Evolutionary conservation across 1,140 invertebrate species (phyloP).

Genomic region (Nephotettix cincticeps): DNA sequence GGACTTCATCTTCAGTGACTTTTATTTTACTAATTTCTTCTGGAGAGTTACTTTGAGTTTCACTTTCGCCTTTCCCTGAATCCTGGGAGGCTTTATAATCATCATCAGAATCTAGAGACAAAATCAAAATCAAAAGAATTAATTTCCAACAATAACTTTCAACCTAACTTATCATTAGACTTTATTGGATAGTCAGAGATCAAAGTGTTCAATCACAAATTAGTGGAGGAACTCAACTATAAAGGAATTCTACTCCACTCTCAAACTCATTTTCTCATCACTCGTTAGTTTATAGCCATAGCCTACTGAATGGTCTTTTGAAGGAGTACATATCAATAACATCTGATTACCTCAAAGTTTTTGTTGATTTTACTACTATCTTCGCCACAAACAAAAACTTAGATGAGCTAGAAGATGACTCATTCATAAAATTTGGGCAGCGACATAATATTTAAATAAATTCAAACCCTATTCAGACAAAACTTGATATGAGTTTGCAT

Average conservation of each 20-base stretch:
- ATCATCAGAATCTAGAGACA: not conserved
- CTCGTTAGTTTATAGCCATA: not conserved
- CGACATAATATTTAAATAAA: not conserved
- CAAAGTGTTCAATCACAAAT: slow-evolving; percentile 11
- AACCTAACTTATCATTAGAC: not conserved
- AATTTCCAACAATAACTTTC: not conserved
- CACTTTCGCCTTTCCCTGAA: no score
- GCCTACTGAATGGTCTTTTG: not conserved
- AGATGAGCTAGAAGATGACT: not conserved
- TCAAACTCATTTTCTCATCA: not conserved
- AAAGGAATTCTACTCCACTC: slow-evolving; percentile 8
- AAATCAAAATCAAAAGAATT: not conserved
- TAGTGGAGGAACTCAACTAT: not conserved
- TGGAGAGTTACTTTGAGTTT: no score
- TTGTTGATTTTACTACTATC: not conserved
- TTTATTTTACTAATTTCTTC: no score
- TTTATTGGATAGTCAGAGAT: not conserved
- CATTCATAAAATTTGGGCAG: not conserved
- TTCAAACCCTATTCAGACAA: no score
- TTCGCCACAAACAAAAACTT: not conserved
- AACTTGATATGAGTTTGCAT: no score
- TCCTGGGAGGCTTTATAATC: not conserved
- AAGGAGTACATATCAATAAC: not conserved
- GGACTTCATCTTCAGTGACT: no score
- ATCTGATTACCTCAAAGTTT: not conserved